Evolutionary conservation across 1,140 invertebrate genomes (phyloP).

Genomic region (Drosophila busckii): DNA sequence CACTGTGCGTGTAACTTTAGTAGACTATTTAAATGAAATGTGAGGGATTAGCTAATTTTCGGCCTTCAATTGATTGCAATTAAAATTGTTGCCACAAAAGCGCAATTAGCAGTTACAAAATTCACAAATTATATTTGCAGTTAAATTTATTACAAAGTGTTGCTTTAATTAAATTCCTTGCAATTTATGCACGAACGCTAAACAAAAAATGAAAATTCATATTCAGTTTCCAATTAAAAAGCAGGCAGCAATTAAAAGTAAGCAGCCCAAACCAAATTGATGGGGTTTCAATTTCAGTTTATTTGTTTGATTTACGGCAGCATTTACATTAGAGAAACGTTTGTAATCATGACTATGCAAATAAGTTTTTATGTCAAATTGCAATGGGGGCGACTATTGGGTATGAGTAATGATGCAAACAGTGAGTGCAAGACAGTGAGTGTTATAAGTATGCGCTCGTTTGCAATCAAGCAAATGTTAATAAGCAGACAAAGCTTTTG

Average conservation of each 20-base stretch:
- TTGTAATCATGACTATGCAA: conserved; percentile 50
- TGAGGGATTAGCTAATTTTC: too few species aligned
- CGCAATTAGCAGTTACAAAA: too few species aligned
- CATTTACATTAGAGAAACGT: conserved; percentile 33
- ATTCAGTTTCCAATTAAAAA: conserved; percentile 71
- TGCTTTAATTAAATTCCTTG: conserved; percentile 68
- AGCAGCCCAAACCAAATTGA: conserved; percentile 71
- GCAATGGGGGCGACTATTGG: neutral
- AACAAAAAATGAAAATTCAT: conserved; percentile 34
- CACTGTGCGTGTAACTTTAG: too few species aligned
- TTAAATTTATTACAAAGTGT: conserved; percentile 28
- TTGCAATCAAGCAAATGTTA: conserved; percentile 45
- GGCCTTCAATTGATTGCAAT: too few species aligned
- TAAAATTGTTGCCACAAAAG: conserved; percentile 8
- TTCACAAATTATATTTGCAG: too few species aligned
- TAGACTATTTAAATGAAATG: too few species aligned
- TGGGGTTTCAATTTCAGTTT: conserved; percentile 33
- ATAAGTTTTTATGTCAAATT: conserved; percentile 23
- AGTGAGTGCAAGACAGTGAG: conserved; percentile 12
- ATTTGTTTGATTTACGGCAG: conserved; percentile 4
- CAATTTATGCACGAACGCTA: neutral
- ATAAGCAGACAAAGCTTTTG: conserved; percentile 49
- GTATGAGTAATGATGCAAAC: conserved; percentile 39
- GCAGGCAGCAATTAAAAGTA: conserved; percentile 66
- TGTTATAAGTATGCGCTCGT: conserved; percentile 13